A percentile compares a stretch with the other conserved stretches of the same genome.
These are phyloP conservation scores for Phyllotreta striolata DNA, from an alignment of 2,888 invertebrate genomes.

Conservation along the genomic window DNA sequence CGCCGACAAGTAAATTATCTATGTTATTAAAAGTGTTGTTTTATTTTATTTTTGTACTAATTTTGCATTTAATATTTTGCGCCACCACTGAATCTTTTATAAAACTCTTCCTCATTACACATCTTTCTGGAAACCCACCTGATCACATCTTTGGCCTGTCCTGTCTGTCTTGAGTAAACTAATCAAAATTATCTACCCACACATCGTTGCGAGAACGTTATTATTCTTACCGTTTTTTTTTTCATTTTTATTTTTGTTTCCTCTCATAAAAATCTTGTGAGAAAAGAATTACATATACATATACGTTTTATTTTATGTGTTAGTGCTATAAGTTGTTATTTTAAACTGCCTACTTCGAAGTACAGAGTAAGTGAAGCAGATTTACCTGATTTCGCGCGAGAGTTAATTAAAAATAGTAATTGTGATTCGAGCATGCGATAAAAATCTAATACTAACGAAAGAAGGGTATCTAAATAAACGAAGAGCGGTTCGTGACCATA, in stretches of 20 bases:
- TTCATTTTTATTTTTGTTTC: constrained; percentile 45
- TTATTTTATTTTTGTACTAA: background rate
- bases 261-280: constrained; percentile 43
- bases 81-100: constrained; percentile 52
- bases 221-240: constrained; percentile 41
- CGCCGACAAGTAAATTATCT: too few relatives aligned
- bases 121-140: constrained; percentile 55
- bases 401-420: background rate
- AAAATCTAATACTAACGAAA: constrained; percentile 36
- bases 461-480: constrained; percentile 39
- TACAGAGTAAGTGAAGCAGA: background rate
- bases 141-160: constrained; percentile 51
- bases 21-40: too few relatives aligned
- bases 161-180: constrained; percentile 49
- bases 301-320: constrained; percentile 17
- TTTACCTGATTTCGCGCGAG: background rate
- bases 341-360: constrained; percentile 14
- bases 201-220: constrained; percentile 52
- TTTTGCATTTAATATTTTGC: background rate
- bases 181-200: constrained; percentile 55
- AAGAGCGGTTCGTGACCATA: constrained; percentile 38
- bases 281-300: constrained; percentile 27
- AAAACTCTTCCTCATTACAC: constrained; percentile 59
- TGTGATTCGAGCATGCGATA: constrained; percentile 2
- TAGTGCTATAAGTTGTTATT: constrained; percentile 7